phyloP scores from a whole-genome alignment of 2,797 vertebrate species.

The Molossus alvarezi region DNA sequence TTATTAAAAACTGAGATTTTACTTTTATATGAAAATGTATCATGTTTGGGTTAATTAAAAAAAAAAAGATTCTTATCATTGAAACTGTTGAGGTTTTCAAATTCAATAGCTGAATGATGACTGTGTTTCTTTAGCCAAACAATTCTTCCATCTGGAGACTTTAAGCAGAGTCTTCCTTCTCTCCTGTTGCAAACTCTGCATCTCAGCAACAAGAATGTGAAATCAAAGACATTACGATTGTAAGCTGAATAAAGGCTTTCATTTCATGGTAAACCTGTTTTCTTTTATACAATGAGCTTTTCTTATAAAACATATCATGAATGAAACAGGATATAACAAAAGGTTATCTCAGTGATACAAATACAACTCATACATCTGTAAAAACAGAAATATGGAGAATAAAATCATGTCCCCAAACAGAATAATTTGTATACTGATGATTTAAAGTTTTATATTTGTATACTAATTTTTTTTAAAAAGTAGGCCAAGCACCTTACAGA shows the following conservation, averaged over 20 bases:
- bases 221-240: conserved; percentile 83
- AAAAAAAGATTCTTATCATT: conserved; percentile 10
- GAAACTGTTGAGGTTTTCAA: conserved; percentile 86
- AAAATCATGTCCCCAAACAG: conserved; percentile 71
- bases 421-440: conserved; percentile 69
- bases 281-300: conserved; percentile 86
- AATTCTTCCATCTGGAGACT: conserved; percentile 74
- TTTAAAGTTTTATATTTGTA: conserved; percentile 75
- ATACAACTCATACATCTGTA: conserved; percentile 85
- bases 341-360: conserved; percentile 88
- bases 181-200: conserved; percentile 60
- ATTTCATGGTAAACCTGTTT: conserved; percentile 88
- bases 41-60: conserved; percentile 81
- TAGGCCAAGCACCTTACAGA: conserved; percentile 76
- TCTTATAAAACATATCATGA: conserved; percentile 87
- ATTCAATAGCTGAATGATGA: conserved; percentile 83
- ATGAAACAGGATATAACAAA: conserved; percentile 83
- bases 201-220: conserved; percentile 83
- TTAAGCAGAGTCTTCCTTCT: conserved; percentile 37
- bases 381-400: conserved; percentile 77
- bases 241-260: conserved; percentile 86
- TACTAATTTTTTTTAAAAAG: conserved; percentile 69
- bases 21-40: conserved; percentile 86
- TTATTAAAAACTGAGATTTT: conserved; percentile 88
- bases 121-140: conserved; percentile 82